Base-by-base conservation (phyloP, 2,888 invertebrate genomes). In the Zele albiditarsus region DNA sequence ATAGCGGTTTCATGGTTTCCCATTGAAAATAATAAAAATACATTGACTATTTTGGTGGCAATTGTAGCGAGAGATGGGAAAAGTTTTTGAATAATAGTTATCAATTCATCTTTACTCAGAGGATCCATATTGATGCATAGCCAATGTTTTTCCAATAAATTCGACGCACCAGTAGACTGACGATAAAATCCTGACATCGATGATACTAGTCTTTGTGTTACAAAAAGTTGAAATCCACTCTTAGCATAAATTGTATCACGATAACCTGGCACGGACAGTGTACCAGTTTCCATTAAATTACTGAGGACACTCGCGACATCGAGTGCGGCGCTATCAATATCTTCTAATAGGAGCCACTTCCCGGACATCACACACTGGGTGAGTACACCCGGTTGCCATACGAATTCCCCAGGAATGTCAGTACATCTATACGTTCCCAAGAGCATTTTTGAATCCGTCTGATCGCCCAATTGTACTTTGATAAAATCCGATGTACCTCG, bases 361-460 rank as follows among this genome's bases (percentile, higher is more conserved):
- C 97, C 97, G 84, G 94, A 92, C 84, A 93, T 91, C 5, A 97
- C 95, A 68, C 97, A 97, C 93, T 95, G 86, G 3, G 98, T 97
- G 72, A 99, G 90, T 68, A 97, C 95, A n/a, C 98, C 98, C 1
- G 98, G 95, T 82, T 96, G 93, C 99, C 99, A 99, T 25, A 97
- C 90, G 91, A 99, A 99, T 90, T 99, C 97, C 16, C 99, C 99
- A 0, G 98, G 98, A 67, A 98, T 92, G 87, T 98, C 98, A 0
- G 99, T 98, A 86, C 98, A 99, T 80, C 96, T 92, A 88, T 98
- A 98, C 0, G 95, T 94, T 0, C 99, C 99, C 10, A 99, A 90
- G 71, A 99, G 90, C 92, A 97, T 96, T 90, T 98, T 96, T 71
- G 97, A 95, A 88, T 99, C 99, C 1, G 97, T 97, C 90, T 99